A percentile compares a stretch with the other conserved stretches of the same genome.
phyloP scores from a whole-genome alignment of 2,113 vertebrate species.

The Oncorhynchus kisutch region DNA sequence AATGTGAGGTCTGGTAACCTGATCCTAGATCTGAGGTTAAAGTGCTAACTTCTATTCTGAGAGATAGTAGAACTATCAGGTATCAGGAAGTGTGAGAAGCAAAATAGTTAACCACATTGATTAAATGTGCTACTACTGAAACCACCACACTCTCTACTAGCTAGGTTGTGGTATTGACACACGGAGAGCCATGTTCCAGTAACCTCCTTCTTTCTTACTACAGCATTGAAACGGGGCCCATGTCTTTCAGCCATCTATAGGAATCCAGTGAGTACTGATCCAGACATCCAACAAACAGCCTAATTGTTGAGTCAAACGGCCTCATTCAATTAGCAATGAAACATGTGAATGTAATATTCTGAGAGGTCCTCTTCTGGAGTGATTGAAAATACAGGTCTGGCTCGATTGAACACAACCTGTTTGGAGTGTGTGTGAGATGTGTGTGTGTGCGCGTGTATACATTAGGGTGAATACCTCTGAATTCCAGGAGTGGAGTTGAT shows the following conservation, averaged over 20 bases:
- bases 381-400: conserved; percentile 71
- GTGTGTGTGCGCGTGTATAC: conserved; percentile 48
- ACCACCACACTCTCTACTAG: neutral
- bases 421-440: conserved; percentile 40
- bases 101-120: neutral
- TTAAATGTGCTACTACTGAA: neutral
- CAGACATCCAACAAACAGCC: conserved; percentile 61
- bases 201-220: too few species aligned
- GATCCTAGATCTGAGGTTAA: too few species aligned
- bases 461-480: conserved; percentile 75
- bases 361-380: conserved; percentile 56
- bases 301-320: conserved; percentile 68
- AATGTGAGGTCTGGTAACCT: too few species aligned
- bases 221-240: conserved; percentile 56
- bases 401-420: conserved; percentile 64
- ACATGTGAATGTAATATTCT: conserved; percentile 65
- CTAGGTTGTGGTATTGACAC: neutral
- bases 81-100: too few species aligned
- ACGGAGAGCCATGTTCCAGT: neutral
- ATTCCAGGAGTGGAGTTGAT: conserved; percentile 29
- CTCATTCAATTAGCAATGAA: conserved; percentile 70
- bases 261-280: conserved; percentile 57
- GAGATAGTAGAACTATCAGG: too few species aligned
- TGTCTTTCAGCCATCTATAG: conserved; percentile 28
- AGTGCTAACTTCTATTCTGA: too few species aligned